Conservation (phyloP, 2,113 vertebrate genomes). For the Calyptomena viridis region DNA sequence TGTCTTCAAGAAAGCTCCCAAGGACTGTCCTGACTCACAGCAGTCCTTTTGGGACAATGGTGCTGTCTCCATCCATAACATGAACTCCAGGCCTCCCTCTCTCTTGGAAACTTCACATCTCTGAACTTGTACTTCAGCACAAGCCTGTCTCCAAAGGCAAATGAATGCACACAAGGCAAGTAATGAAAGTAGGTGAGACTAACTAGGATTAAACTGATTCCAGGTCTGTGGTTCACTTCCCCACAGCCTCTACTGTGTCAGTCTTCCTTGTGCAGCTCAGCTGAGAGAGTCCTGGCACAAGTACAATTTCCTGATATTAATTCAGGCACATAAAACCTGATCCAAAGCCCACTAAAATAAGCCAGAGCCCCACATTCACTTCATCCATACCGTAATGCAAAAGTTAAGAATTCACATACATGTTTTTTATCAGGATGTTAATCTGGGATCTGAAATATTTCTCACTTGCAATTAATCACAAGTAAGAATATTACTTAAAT, state of each 20-base stretch:
- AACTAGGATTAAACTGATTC: constrained; percentile 61
- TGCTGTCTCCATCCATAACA: neutral
- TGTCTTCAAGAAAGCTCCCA: neutral
- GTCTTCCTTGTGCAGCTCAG: constrained; percentile 60
- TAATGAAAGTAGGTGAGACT: constrained; percentile 47
- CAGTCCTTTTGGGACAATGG: neutral
- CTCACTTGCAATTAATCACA: neutral
- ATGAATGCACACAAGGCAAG: constrained; percentile 49
- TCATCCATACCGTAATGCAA: neutral
- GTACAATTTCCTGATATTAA: constrained; percentile 24
- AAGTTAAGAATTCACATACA: neutral
- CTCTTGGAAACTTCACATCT: neutral
- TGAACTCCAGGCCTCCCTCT: neutral
- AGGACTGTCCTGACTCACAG: neutral
- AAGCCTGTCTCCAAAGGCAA: constrained; percentile 50
- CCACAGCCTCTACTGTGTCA: constrained; percentile 55
- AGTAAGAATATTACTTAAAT: neutral
- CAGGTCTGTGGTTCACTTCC: constrained; percentile 65
- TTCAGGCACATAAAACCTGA: neutral
- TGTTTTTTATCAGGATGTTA: neutral
- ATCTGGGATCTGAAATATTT: neutral
- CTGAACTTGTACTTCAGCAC: neutral
- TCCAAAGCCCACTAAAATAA: neutral
- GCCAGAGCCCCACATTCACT: neutral
- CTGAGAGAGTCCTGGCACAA: constrained; percentile 34